Conservation (phyloP, 2,888 invertebrate genomes). For the Drosophila greeni region DNA sequence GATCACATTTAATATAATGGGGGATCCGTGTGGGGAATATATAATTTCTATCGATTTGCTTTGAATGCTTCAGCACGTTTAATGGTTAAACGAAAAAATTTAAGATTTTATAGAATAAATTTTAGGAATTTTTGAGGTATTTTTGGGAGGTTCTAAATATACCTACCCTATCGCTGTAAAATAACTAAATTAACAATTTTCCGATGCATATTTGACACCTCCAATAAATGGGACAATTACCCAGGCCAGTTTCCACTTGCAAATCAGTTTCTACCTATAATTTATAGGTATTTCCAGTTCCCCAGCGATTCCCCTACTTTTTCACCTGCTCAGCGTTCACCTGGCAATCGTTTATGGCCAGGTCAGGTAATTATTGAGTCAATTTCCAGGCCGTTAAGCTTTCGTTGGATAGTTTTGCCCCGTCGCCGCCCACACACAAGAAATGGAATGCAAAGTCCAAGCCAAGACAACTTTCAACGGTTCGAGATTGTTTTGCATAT, state of each 20-base stretch:
- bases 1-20: conserved; percentile 32
- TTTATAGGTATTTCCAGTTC: conserved; percentile 14
- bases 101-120: neutral
- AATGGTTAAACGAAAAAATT: neutral
- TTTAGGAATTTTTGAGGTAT: neutral
- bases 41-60: conserved; percentile 21
- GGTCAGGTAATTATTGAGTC: conserved; percentile 41
- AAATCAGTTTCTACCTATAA: neutral
- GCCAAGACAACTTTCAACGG: conserved; percentile 29
- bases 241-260: neutral
- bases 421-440: conserved; percentile 50
- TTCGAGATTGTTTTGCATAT: conserved; percentile 57
- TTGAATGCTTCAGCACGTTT: neutral
- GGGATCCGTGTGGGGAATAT: conserved; percentile 30
- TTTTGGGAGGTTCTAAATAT: neutral
- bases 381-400: conserved; percentile 30
- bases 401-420: conserved; percentile 30
- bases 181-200: neutral
- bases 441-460: conserved; percentile 12
- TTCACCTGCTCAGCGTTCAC: conserved; percentile 18
- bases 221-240: neutral
- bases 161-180: neutral
- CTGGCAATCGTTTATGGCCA: conserved; percentile 27
- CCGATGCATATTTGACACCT: neutral
- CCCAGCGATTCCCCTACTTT: conserved; percentile 4